Evolutionary conservation across 2,797 vertebrate species (phyloP).

Genomic region (Notolepis coatsorum): DNA sequence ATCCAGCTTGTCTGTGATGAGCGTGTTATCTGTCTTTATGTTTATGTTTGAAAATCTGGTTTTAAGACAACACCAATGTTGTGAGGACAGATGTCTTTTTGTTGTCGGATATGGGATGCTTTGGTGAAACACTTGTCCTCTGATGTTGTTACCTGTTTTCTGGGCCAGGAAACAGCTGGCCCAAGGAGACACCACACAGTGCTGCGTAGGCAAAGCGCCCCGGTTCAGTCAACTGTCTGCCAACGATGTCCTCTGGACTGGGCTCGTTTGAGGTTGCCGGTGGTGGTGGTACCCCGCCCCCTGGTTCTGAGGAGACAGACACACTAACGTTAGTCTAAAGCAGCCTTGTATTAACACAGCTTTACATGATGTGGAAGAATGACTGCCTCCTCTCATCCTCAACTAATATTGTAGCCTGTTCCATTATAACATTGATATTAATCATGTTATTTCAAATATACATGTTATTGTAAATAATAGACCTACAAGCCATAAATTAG

Average conservation of each 20-base stretch:
- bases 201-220: conserved; percentile 89
- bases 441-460: too few relatives aligned
- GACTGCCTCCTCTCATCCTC: not conserved
- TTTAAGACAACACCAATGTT: not conserved
- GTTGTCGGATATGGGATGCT: not conserved
- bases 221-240: conserved; percentile 82
- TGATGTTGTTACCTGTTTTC: conserved; percentile 85
- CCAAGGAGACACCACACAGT: conserved; percentile 86
- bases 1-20: too few relatives aligned
- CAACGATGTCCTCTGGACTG: conserved; percentile 35
- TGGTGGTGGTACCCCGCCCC: conserved; percentile 33
- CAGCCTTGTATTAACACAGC: conserved; percentile 15
- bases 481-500: too few relatives aligned
- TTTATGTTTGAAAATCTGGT: not conserved
- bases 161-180: conserved; percentile 84
- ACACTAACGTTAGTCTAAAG: not conserved
- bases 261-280: conserved; percentile 31
- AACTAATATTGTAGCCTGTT: too few relatives aligned
- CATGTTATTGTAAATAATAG: too few relatives aligned
- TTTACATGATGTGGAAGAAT: not conserved
- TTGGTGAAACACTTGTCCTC: not conserved
- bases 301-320: not conserved
- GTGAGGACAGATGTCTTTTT: not conserved
- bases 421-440: too few relatives aligned
- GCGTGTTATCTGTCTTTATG: too few relatives aligned